Base-by-base conservation (phyloP, 2,113 vertebrate species). In the Rhagologus leucostigma region DNA sequence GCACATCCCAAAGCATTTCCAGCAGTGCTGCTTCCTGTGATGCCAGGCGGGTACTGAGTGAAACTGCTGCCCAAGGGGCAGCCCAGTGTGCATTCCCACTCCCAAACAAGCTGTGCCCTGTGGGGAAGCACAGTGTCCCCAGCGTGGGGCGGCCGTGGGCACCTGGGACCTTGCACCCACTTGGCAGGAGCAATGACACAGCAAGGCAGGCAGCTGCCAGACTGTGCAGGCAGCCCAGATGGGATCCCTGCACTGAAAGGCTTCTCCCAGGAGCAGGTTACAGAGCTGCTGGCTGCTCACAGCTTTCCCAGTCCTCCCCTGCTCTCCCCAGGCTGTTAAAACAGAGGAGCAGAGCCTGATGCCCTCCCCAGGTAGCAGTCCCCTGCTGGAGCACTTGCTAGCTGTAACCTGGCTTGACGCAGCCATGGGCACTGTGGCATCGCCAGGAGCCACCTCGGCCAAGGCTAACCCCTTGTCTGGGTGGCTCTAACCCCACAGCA, bases 101-200 rank as follows among this genome's bases (percentile, higher is more conserved):
- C 46, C 63, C 16, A 23, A 80, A 50, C 30, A 18, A 83, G 37
- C 63, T 59, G 5, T 2, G 7, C 39, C 41, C 9, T 15, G 21
- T 6, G 32, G 37, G 71, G 73, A 56, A 32, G 16, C 7, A 19
- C 42, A 1, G 24, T 59, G 53, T 76, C 44, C 62, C 35, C 42
- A 11, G 17, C 0, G 0, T 35, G 47, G 33, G 53, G 18, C 0
- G 0, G n/a, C 46, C 63, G 7, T 1, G 26, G 73, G 21, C 41
- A 29, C 2, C 1, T 13, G 73, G 73, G 64, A 78, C 64, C 87
- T 81, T 30, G 73, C 64, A 77, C 80, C 50, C 21, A 1, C 63
- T 88, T 63, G 82, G 60, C 69, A 55, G n/a, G 13, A 65, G 32
- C 44, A 75, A 10, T 1, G 14, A 44, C 55, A 59, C 63, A 81